phyloP scores from a whole-genome alignment of 2,888 invertebrate genomes.

The Penaeus monodon region DNA sequence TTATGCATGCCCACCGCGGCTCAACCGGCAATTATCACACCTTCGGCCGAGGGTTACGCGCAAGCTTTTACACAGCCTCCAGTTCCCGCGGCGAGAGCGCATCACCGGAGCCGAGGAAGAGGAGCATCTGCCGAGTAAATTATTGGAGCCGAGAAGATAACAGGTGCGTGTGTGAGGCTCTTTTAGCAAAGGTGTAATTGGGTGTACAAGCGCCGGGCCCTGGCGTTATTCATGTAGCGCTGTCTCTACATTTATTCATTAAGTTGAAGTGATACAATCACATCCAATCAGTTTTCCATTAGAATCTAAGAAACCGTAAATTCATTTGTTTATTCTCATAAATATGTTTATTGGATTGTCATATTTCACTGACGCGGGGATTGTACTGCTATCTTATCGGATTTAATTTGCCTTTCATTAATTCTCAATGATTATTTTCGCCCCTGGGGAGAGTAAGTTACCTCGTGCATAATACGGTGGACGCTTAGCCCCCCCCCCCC shows the following conservation, averaged over 20 bases:
- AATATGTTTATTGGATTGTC: too few species aligned
- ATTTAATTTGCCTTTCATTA: constrained; percentile 37
- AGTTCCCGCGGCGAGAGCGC: background rate
- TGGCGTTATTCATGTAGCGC: too few species aligned
- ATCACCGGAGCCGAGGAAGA: background rate
- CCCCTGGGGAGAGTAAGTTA: background rate
- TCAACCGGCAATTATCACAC: constrained; percentile 46
- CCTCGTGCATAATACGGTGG: background rate
- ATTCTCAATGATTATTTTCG: constrained; percentile 41
- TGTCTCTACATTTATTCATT: too few species aligned
- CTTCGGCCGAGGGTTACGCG: constrained; percentile 29
- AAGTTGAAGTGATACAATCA: too few species aligned
- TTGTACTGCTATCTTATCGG: constrained; percentile 42
- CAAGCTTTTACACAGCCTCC: background rate
- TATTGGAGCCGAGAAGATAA: too few species aligned
- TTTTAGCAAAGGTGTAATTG: too few species aligned
- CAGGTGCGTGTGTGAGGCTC: too few species aligned
- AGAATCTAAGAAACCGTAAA: too few species aligned
- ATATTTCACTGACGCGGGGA: background rate
- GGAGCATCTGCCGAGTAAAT: background rate
- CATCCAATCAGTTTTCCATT: too few species aligned
- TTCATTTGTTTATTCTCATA: too few species aligned
- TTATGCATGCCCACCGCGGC: constrained; percentile 43
- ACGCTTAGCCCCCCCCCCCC: background rate
- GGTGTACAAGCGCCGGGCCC: too few species aligned